Percentiles rank a stretch among this genome's conserved stretches.
Conservation (phyloP, 92 coral and sea anemone genomes). For the Actinostola sp. region DNA sequence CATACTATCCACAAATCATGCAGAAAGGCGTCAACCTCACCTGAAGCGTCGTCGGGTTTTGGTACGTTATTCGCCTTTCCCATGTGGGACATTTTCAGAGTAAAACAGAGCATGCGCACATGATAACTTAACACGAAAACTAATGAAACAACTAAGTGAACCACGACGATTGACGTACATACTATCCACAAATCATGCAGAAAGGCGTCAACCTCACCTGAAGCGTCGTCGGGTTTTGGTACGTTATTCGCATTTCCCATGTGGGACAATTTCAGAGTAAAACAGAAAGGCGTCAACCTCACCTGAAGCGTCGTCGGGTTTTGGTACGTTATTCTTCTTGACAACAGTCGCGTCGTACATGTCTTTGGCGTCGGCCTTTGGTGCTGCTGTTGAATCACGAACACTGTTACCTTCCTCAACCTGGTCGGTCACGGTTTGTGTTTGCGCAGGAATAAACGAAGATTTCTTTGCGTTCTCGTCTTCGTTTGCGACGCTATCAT, state of each 20-base stretch:
- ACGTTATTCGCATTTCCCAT: too few relatives aligned
- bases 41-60: constrained; percentile 41
- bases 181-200: too few relatives aligned
- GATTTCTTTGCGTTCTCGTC: constrained; percentile 57
- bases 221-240: constrained; percentile 53
- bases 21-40: constrained; percentile 24
- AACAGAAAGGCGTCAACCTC: constrained; percentile 23
- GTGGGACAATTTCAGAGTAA: too few relatives aligned
- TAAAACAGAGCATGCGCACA: too few relatives aligned
- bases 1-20: too few relatives aligned
- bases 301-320: constrained; percentile 47
- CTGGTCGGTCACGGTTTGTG: constrained; percentile 58
- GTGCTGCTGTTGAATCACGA: constrained; percentile 69
- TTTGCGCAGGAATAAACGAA: constrained; percentile 40
- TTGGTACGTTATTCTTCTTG: constrained; percentile 83
- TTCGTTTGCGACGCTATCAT: constrained; percentile 52
- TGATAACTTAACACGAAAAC: too few relatives aligned
- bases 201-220: constrained; percentile 34
- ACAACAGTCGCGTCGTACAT: constrained; percentile 90
- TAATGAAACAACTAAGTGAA: too few relatives aligned
- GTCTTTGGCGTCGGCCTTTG: constrained; percentile 55
- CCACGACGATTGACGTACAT: too few relatives aligned
- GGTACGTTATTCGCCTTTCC: constrained; percentile 69
- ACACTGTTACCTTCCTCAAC: constrained; percentile 59
- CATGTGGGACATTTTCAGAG: too few relatives aligned